Conservation (phyloP, 2,797 vertebrate genomes). For the Garrulus glandarius region DNA sequence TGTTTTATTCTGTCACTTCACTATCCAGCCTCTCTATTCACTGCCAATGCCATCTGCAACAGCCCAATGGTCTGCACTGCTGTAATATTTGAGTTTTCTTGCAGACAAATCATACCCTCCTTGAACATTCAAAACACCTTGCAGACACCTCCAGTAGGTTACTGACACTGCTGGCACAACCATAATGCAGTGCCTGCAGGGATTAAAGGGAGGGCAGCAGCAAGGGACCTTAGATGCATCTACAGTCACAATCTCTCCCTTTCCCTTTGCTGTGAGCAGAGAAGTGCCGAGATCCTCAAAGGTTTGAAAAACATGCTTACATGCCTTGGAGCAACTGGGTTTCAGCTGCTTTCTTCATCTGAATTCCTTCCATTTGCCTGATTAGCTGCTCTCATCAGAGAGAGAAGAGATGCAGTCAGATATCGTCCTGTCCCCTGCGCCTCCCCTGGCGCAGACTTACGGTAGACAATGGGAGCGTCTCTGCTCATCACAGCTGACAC, state of each 20-base stretch:
- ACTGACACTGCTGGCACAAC: background rate
- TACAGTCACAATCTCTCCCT: background rate
- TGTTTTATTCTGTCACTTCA: background rate
- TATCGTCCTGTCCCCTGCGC: background rate
- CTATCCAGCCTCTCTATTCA: background rate
- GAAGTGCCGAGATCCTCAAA: background rate
- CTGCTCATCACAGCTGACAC: slow-evolving; percentile 1
- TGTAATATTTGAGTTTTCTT: background rate
- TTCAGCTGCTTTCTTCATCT: background rate
- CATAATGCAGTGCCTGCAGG: background rate
- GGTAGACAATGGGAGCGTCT: background rate
- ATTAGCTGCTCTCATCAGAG: background rate
- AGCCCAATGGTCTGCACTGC: background rate
- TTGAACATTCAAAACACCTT: background rate
- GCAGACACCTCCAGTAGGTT: background rate
- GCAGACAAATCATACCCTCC: background rate
- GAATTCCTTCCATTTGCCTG: background rate
- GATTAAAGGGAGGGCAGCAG: background rate
- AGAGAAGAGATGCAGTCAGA: background rate
- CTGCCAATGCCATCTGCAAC: background rate
- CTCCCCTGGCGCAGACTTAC: background rate
- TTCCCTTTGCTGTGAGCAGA: background rate
- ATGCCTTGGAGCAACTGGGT: background rate
- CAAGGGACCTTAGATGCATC: background rate
- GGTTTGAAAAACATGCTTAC: background rate